phyloP scores from a whole-genome alignment of 2,888 invertebrate species.

The Parochlus steinenii region DNA sequence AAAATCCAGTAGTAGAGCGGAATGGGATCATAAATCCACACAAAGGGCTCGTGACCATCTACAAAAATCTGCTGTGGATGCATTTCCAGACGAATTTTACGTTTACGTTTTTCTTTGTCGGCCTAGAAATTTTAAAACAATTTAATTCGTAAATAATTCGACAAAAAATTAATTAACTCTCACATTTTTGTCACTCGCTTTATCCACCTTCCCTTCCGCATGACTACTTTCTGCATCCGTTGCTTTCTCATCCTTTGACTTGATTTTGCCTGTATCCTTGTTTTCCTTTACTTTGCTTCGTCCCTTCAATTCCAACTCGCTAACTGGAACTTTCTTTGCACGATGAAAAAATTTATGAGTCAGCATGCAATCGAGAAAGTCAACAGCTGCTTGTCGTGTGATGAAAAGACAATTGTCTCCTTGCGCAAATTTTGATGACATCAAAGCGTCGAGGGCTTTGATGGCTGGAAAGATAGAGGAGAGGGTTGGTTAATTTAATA shows the following conservation, averaged over 20 bases:
- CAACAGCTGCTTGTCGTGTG: slow-evolving; percentile 60
- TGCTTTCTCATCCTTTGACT: slow-evolving; percentile 28
- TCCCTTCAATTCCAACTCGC: slow-evolving; percentile 46
- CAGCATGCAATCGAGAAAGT: slow-evolving; percentile 69
- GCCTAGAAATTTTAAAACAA: slow-evolving; percentile 23
- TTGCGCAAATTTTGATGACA: slow-evolving; percentile 80
- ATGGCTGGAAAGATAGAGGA: slow-evolving; percentile 34
- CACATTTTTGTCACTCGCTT: slow-evolving; percentile 15
- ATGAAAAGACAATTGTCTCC: slow-evolving; percentile 62
- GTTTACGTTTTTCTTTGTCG: slow-evolving; percentile 54
- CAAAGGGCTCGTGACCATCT: slow-evolving; percentile 88
- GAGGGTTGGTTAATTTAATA: no score
- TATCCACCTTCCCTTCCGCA: slow-evolving; percentile 33
- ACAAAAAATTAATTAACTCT: no score
- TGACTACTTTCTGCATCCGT: slow-evolving; percentile 36
- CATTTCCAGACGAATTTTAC: slow-evolving; percentile 92
- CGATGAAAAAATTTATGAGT: slow-evolving; percentile 91
- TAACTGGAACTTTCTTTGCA: slow-evolving; percentile 71
- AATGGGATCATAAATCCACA: slow-evolving; percentile 96
- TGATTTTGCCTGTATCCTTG: slow-evolving; percentile 31
- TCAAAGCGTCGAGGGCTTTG: slow-evolving; percentile 80
- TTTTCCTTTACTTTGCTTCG: slow-evolving; percentile 41
- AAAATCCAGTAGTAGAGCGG: slow-evolving; percentile 88
- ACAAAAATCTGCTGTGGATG: slow-evolving; percentile 88
- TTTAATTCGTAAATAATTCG: no score